Conservation (phyloP, 2,888 invertebrate species). For the Dysmachus trigonus region DNA sequence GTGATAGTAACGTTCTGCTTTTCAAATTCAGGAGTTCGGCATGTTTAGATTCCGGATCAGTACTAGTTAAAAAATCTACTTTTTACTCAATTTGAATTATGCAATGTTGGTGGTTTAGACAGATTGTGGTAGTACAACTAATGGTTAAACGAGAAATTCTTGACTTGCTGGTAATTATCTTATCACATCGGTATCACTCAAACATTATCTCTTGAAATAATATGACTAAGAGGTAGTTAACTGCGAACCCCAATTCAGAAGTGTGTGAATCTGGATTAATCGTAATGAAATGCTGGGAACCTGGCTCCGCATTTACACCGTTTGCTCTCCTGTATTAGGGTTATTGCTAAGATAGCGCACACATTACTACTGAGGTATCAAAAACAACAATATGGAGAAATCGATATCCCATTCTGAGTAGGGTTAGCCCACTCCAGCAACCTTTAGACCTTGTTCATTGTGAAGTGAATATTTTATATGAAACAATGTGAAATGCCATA, state of each 20-base stretch:
- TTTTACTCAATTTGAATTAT: not conserved
- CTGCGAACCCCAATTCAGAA: not conserved
- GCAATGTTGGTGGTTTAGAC: not conserved
- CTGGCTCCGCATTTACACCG: not conserved
- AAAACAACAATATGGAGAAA: not conserved
- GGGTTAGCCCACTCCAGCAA: not conserved
- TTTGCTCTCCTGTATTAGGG: not conserved
- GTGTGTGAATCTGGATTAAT: not conserved
- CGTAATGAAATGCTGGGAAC: not conserved
- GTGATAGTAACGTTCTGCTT: not conserved
- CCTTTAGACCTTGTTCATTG: conserved; percentile 24
- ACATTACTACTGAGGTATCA: not conserved
- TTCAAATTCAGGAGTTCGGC: not conserved
- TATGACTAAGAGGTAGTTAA: not conserved
- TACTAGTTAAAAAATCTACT: not conserved
- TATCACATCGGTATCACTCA: not conserved
- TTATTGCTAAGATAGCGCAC: not conserved
- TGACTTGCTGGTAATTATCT: not conserved
- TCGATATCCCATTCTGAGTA: conserved; percentile 13
- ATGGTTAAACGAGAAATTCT: not conserved
- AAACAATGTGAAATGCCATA: not conserved
- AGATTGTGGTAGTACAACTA: not conserved
- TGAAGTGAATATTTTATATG: not conserved
- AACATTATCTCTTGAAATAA: not conserved
- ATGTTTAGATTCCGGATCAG: not conserved